Conservation (phyloP, 2,113 vertebrate genomes). For the Marcusenius ussheri region DNA sequence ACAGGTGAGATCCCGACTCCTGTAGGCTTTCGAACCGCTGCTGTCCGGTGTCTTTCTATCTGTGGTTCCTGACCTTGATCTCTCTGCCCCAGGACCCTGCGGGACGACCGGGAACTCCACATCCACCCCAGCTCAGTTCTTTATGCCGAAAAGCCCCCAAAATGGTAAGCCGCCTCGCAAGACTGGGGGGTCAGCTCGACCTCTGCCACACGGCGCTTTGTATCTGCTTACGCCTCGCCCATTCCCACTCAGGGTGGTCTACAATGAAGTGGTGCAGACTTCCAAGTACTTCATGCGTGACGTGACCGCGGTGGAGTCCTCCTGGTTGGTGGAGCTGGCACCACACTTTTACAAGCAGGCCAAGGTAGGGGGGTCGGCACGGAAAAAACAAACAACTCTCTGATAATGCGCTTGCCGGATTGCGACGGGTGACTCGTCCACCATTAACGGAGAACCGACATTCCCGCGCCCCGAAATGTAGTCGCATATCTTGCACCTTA, state of each 20-base stretch:
- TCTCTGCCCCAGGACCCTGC: constrained; percentile 72
- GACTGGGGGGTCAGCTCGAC: background rate
- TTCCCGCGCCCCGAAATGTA: background rate
- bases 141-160: constrained; percentile 88
- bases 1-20: constrained; percentile 63
- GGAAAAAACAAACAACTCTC: background rate
- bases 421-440: background rate
- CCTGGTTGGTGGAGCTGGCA: constrained; percentile 90
- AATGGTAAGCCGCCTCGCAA: constrained; percentile 66
- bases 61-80: background rate
- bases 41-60: background rate
- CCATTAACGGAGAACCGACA: background rate
- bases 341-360: constrained; percentile 98
- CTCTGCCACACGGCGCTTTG: background rate
- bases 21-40: background rate
- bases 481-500: background rate
- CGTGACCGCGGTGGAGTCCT: constrained; percentile 87
- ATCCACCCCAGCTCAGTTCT: constrained; percentile 92
- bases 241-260: constrained; percentile 77
- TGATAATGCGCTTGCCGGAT: background rate
- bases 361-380: constrained; percentile 64
- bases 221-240: background rate
- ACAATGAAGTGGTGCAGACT: constrained; percentile 92
- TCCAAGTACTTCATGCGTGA: constrained; percentile 94
- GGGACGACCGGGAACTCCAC: constrained; percentile 88